phyloP scores from a whole-genome alignment of 2,113 vertebrate species.

The Himantopus leucocephalus region DNA sequence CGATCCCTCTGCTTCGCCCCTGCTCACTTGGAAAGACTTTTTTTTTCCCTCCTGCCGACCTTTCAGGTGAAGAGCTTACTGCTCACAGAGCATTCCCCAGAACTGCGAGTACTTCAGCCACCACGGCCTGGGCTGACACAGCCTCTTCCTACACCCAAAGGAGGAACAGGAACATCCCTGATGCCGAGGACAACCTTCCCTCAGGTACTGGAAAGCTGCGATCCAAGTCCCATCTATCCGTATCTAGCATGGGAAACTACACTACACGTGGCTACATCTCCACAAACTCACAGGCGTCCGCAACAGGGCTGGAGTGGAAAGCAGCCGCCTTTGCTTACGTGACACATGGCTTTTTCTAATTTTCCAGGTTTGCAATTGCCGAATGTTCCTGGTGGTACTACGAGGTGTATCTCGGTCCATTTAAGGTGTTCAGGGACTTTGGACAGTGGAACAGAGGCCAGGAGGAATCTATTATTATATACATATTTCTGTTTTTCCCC shows the following conservation, averaged over 20 bases:
- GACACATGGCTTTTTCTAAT: neutral
- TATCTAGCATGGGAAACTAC: too few relatives aligned
- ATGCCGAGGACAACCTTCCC: neutral
- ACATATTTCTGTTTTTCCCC: accelerated
- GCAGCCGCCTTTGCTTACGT: neutral
- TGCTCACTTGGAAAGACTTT: neutral
- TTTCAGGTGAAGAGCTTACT: neutral
- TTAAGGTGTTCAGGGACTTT: neutral
- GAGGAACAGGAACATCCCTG: neutral
- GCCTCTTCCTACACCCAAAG: neutral
- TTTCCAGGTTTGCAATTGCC: neutral
- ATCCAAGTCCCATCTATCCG: neutral
- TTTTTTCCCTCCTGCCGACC: neutral
- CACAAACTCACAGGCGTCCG: neutral
- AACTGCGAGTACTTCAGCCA: neutral
- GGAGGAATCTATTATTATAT: neutral
- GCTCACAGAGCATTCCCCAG: accelerated
- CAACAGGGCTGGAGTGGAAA: neutral
- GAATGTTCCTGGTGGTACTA: neutral
- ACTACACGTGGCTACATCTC: neutral
- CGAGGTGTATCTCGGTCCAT: too few relatives aligned
- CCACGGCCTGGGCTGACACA: neutral
- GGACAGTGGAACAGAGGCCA: neutral
- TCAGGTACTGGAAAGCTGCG: neutral
- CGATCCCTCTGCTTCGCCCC: neutral